phyloP scores from a whole-genome alignment of 2,113 vertebrate genomes.

The Protobothrops flavoviridis region DNA sequence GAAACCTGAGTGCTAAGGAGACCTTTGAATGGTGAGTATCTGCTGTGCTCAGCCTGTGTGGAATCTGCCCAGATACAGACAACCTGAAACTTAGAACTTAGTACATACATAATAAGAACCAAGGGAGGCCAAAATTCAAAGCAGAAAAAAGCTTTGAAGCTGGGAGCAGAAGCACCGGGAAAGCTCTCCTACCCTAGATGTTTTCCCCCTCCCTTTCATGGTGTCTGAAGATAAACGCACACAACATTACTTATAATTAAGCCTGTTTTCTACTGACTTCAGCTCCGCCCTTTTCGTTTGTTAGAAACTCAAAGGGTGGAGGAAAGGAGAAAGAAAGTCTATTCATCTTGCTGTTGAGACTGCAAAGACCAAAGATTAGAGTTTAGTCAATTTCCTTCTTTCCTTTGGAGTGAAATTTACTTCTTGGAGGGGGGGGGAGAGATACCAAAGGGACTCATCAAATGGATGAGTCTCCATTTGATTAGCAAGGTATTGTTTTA shows the following conservation, averaged over 20 bases:
- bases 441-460: no score
- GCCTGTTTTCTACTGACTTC: not conserved
- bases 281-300: not conserved
- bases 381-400: not conserved
- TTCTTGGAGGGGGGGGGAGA: not conserved
- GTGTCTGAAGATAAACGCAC: constrained; percentile 3
- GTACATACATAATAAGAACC: constrained; percentile 14
- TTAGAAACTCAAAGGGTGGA: not conserved
- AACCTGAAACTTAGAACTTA: not conserved
- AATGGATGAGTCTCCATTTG: not conserved
- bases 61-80: not conserved
- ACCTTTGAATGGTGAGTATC: not conserved
- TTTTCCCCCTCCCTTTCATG: not conserved
- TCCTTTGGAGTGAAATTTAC: not conserved
- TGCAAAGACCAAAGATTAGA: not conserved
- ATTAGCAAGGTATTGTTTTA: not conserved
- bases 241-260: constrained; percentile 7
- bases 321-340: not conserved
- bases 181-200: not conserved
- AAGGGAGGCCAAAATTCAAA: not conserved
- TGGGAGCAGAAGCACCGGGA: not conserved
- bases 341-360: not conserved
- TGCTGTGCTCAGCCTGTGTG: not conserved
- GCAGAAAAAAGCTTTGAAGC: not conserved
- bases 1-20: not conserved